Evolutionary conservation across 1,140 invertebrate genomes (phyloP), one percentile per base, ranked within the genome.

Genomic region (Alviniconcha marisindica): DNA sequence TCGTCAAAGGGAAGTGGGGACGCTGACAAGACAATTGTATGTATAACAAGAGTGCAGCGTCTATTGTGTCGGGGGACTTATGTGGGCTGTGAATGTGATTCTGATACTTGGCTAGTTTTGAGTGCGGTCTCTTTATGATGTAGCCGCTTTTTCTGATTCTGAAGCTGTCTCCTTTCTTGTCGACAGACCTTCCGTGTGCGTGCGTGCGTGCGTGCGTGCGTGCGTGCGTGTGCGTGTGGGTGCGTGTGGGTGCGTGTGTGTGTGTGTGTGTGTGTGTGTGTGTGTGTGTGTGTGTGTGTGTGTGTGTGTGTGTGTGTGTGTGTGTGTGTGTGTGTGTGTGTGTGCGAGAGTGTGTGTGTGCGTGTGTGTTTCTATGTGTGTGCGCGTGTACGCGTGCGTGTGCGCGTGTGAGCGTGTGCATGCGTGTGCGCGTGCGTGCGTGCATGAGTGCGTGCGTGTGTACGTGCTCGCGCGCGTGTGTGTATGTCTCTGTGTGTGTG

Each of bases 191-290:
- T 51, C 48, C n/a, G 54, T 56, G 54, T 56, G 54, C n/a, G 54
- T 56, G 54, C 21, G 54, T 56, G 54, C n/a, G 54, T 56, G 54
- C 21, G 54, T 56, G 54, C n/a, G 54, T 56, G 54, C n/a, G 54
- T 56, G 54, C n/a, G 54, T 56, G 54, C n/a, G 54, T 56, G 54
- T 56, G 54, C n/a, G 54, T 56, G 54, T 56, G 54, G 18, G 54
- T 56, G 54, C n/a, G 54, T 56, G 54, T 60, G 54, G 21, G 54
- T 60, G 54, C 28, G 54, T 0, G 54, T 21, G 54, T 21, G 1
- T 0, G 54, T 21, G 54, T 21, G 54, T 21, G 54, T 21, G 54
- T 24, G 54, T 60, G 54, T 60, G 54, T 60, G 54, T 60, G 54
- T 60, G 54, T 24, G 54, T 24, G 54, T 24, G 54, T 21, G 48